These are phyloP conservation scores for Henricia sp. DNA, from an alignment of 53 echinoderm and acorn worm species.

Conservation along the genomic window DNA sequence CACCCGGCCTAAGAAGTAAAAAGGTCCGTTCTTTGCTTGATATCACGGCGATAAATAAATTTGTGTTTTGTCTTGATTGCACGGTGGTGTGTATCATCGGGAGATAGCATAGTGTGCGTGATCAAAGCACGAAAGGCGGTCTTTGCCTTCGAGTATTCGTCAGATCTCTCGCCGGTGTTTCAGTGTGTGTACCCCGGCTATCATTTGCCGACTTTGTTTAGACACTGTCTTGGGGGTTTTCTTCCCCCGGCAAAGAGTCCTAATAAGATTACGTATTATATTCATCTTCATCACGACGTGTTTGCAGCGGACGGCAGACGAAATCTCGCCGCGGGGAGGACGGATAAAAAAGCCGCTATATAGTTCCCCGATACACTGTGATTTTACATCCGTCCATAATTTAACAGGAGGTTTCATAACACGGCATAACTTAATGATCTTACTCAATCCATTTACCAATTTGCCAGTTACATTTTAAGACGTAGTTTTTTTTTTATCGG, in stretches of 20 bases:
- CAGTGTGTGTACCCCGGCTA: neutral
- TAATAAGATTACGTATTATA: constrained; percentile 52
- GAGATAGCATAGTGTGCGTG: neutral
- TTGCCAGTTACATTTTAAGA: neutral
- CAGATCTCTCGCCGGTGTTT: neutral
- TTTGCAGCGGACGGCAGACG: neutral
- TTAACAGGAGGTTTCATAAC: neutral
- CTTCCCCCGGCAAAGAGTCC: neutral
- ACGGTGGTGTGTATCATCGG: neutral
- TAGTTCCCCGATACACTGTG: neutral
- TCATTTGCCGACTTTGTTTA: constrained; percentile 51
- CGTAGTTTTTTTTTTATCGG: neutral
- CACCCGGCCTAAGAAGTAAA: too few species aligned
- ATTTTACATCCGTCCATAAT: neutral
- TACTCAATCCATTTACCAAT: constrained; percentile 31
- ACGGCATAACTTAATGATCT: constrained; percentile 16
- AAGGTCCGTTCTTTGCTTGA: neutral
- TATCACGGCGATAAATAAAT: constrained; percentile 12
- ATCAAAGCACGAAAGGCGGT: constrained; percentile 16
- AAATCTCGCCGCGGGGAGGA: neutral
- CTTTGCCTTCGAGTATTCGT: constrained; percentile 25
- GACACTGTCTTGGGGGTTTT: constrained; percentile 11
- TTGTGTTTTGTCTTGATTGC: neutral
- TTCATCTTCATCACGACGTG: neutral
- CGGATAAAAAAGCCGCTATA: neutral